Evolutionary conservation across 2,113 vertebrate species (phyloP).

Genomic region (Chrysemys picta): DNA sequence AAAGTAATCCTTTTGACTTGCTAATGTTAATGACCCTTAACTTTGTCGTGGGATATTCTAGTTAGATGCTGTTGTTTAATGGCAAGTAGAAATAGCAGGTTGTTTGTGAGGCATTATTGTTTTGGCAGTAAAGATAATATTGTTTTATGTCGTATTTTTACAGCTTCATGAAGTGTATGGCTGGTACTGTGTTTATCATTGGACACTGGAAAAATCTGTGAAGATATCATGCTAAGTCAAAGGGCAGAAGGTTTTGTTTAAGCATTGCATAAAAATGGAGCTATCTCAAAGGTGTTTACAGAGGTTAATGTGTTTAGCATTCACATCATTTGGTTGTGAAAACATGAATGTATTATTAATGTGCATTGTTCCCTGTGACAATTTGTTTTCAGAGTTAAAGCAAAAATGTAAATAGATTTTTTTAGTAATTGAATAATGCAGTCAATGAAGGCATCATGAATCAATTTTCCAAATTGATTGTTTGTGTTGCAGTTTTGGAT

Average conservation of each 20-base stretch:
- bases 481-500: neutral
- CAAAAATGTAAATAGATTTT: neutral
- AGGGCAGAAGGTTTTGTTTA: neutral
- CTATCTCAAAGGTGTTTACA: neutral
- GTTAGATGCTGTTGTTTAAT: neutral
- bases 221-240: neutral
- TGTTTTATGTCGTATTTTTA: neutral
- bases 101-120: neutral
- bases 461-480: conserved; percentile 16
- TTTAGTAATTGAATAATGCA: neutral
- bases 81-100: neutral
- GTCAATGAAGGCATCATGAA: neutral
- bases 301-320: neutral
- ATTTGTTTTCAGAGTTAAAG: neutral
- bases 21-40: neutral
- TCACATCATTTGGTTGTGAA: neutral
- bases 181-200: neutral
- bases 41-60: neutral
- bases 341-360: neutral
- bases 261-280: neutral
- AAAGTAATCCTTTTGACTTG: neutral
- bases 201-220: neutral
- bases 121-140: neutral
- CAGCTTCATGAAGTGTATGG: neutral
- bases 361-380: neutral